Evolutionary conservation across 2,113 vertebrate genomes (phyloP).

Genomic region (Halichoeres trimaculatus): DNA sequence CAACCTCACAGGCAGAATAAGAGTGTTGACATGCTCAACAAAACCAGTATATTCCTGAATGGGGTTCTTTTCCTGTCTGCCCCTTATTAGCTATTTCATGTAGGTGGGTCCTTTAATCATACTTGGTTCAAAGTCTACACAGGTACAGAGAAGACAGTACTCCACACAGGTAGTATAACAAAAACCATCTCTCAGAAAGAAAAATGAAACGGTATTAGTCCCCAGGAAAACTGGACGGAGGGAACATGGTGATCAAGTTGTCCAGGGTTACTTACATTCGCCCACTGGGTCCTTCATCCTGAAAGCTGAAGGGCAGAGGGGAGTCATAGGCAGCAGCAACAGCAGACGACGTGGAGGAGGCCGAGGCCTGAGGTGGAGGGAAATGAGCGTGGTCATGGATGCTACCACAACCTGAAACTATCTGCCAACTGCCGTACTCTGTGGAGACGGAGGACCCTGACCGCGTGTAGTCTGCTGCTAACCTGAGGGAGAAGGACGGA

Average conservation of each 20-base stretch:
- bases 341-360: conserved; percentile 59
- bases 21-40: too few species aligned
- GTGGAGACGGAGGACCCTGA: conserved; percentile 97
- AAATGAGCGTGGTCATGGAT: conserved; percentile 92
- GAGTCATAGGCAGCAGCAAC: conserved; percentile 79
- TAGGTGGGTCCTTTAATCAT: too few species aligned
- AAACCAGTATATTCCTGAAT: too few species aligned
- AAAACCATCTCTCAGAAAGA: background rate
- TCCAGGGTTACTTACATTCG: conserved; percentile 88
- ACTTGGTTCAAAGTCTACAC: too few species aligned
- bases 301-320: conserved; percentile 93
- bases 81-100: too few species aligned
- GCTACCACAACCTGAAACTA: conserved; percentile 98
- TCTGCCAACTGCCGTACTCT: conserved; percentile 99
- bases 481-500: conserved; percentile 80
- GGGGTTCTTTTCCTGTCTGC: too few species aligned
- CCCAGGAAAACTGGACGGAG: too few species aligned
- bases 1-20: too few species aligned
- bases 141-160: too few species aligned
- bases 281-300: conserved; percentile 91
- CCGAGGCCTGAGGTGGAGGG: conserved; percentile 70
- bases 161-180: background rate
- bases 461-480: conserved; percentile 88
- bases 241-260: background rate
- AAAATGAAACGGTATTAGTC: background rate